Evolutionary conservation across 2,113 vertebrate species (phyloP), one percentile per base, ranked within the genome.

Genomic region (Cyphomyrus discorhynchus): DNA sequence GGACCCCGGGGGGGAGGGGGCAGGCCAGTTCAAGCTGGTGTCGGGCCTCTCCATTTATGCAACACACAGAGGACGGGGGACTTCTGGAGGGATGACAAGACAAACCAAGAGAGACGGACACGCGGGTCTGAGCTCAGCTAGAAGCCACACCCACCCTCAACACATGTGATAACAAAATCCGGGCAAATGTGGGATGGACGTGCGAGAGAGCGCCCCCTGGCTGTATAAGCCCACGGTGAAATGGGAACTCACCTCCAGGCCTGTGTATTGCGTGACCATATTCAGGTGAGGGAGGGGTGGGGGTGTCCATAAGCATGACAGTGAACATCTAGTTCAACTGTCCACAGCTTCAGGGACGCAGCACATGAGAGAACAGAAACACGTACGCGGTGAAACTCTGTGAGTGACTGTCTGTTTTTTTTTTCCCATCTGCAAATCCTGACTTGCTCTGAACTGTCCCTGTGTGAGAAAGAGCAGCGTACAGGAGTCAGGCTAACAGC

Each of bases 81-180:
- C 11, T 46, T 84, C 82, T 89, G 77, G 88, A 85, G 80, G 24
- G 88, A 7, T 21, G 27, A 11, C 88, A 89, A 89, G 7, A 62
- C 77, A 84, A 89, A 89, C 52, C 31, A 21, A 17, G 39, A 17
- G 47, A 1, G 19, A 21, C 39, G 52, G 50, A n/a, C 27, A 39
- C 13, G 13, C 3, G 50, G 13, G 52, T 62, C 15, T 3, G 35
- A 42, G 24, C 42, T 58, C 35, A 58, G 80, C 88, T 27, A n/a
- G 45, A 62, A 5, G 4, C 77, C 88, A 84, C 21, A 39, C 45
- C 19, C 52, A 5, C 39, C 3, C 24, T 46, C 88, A 11, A 89
- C 88, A 49, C 77, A 19, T 46, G 88, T 47, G 74, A 62, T 46
- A 46, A 89, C 21, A 82, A 89, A 89, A 56, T 62, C 52, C 45